phyloP scores from a whole-genome alignment of 2,888 invertebrate species.

The Strigamia maritima region DNA sequence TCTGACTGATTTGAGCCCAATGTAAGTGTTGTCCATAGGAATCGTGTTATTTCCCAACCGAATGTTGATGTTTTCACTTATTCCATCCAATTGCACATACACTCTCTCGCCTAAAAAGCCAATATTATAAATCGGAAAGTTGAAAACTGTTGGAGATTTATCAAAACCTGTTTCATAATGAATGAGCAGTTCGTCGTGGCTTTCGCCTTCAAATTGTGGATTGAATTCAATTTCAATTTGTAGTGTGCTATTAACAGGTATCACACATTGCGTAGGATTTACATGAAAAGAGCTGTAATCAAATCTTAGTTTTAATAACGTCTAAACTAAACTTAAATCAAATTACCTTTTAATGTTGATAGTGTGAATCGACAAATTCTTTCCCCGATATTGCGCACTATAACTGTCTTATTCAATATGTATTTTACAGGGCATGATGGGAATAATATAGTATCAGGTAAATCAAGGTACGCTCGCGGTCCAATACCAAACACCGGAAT shows the following conservation, averaged over 20 bases:
- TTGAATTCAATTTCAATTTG: conserved; percentile 22
- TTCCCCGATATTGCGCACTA: conserved; percentile 60
- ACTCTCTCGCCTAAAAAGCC: conserved; percentile 16
- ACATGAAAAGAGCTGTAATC: conserved; percentile 1
- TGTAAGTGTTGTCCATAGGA: not conserved
- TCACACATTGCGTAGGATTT: not conserved
- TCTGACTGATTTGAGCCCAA: not conserved
- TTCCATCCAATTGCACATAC: not conserved
- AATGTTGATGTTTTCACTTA: conserved; percentile 27
- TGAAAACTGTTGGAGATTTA: too few species aligned
- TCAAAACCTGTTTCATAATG: not conserved
- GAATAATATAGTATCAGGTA: conserved; percentile 60
- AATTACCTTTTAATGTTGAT: conserved; percentile 8
- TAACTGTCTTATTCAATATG: conserved; percentile 54
- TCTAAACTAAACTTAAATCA: not conserved
- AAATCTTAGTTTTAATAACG: not conserved
- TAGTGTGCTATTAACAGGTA: conserved; percentile 25
- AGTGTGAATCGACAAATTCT: conserved; percentile 56
- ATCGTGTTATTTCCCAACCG: conserved; percentile 19
- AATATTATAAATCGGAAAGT: not conserved
- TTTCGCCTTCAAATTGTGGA: not conserved
- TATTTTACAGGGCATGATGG: conserved; percentile 59
- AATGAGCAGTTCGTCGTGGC: not conserved
- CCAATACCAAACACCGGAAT: conserved; percentile 50
- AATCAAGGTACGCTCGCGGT: conserved; percentile 59